phyloP scores from a whole-genome alignment of 2,888 invertebrate species.

The Drosophila meridionalis region DNA sequence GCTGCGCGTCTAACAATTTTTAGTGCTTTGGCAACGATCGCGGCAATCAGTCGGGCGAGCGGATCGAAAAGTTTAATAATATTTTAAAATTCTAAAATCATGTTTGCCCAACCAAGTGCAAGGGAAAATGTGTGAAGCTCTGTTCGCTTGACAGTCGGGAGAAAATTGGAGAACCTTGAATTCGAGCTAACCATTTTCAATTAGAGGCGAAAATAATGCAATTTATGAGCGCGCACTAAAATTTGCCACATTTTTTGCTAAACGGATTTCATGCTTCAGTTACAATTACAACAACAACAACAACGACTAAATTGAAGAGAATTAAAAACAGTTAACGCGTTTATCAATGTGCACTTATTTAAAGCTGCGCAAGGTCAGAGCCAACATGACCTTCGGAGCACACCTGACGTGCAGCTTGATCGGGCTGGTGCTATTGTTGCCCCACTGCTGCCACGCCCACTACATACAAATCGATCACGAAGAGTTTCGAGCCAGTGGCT shows the following conservation, averaged over 20 bases:
- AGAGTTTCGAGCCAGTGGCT: constrained; percentile 74
- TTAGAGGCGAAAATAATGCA: constrained; percentile 60
- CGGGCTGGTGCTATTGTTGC: constrained; percentile 15
- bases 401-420: constrained; percentile 11
- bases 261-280: constrained; percentile 60
- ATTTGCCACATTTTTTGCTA: constrained; percentile 60
- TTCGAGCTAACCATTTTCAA: constrained; percentile 28
- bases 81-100: neutral
- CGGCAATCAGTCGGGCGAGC: constrained; percentile 53
- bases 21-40: constrained; percentile 66
- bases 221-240: constrained; percentile 58
- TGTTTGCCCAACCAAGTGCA: constrained; percentile 5
- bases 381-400: constrained; percentile 37
- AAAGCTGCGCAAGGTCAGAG: constrained; percentile 54
- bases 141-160: constrained; percentile 47
- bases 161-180: constrained; percentile 66
- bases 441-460: constrained; percentile 57
- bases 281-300: constrained; percentile 26
- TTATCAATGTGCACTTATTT: constrained; percentile 72
- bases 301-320: neutral
- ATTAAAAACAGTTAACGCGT: constrained; percentile 40
- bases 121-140: constrained; percentile 49
- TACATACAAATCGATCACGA: constrained; percentile 80
- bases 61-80: neutral
- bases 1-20: constrained; percentile 34